These are phyloP conservation scores for Hydroisotoma schaefferi DNA, from an alignment of 2,888 invertebrate genomes.

Conservation along the genomic window DNA sequence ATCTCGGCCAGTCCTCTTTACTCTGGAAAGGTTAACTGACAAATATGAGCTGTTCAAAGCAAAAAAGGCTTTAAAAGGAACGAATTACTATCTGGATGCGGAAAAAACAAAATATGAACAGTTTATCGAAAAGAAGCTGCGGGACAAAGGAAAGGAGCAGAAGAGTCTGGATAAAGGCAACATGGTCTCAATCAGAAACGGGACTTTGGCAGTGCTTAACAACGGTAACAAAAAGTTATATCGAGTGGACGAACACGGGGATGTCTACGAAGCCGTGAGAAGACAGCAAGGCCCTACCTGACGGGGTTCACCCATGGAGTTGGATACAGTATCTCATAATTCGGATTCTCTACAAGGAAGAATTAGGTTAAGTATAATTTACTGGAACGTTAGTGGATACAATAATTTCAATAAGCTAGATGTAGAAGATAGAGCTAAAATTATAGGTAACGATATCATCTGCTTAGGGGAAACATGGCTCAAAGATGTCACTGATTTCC, in stretches of 20 bases:
- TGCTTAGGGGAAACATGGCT: neutral
- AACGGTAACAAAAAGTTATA: neutral
- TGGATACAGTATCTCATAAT: no score
- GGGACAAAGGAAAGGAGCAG: neutral
- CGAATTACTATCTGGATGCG: neutral
- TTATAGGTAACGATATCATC: neutral
- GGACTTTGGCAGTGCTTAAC: neutral
- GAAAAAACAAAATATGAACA: neutral
- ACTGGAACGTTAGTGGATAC: neutral
- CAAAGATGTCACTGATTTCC: neutral
- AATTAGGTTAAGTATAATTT: constrained; percentile 1
- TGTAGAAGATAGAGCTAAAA: neutral
- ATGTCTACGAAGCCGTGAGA: neutral
- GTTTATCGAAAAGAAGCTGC: neutral
- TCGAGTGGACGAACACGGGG: neutral
- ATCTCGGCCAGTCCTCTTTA: neutral
- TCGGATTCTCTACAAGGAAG: neutral
- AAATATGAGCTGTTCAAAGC: neutral
- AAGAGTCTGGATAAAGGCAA: neutral
- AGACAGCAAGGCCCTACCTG: neutral
- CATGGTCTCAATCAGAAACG: neutral
- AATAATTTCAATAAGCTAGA: neutral
- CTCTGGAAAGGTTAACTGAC: neutral
- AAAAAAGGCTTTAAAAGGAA: neutral
- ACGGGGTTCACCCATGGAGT: neutral